A percentile compares a stretch with the other conserved stretches of the same genome.
Evolutionary conservation across 2,888 invertebrate genomes (phyloP).

Genomic region (Caenorhabditis imperialis): DNA sequence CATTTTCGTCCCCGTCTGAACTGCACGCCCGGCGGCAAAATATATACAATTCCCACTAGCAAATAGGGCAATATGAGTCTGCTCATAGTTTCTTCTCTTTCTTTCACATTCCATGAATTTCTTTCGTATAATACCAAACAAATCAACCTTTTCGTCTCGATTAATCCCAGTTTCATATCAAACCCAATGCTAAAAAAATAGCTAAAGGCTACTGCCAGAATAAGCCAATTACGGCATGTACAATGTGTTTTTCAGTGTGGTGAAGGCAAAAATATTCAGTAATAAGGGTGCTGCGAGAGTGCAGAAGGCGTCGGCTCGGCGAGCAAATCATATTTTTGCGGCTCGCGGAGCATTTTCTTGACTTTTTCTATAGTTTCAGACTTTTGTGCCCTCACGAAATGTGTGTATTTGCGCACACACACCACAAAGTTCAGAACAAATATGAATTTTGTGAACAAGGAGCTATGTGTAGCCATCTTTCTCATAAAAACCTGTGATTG

Average conservation of each 20-base stretch:
- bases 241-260: neutral
- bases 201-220: neutral
- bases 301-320: neutral
- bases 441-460: constrained; percentile 34
- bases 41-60: constrained; percentile 17
- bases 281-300: constrained; percentile 1
- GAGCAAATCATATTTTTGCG: constrained; percentile 21
- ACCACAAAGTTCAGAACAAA: constrained; percentile 48
- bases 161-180: too few species aligned
- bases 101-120: too few species aligned
- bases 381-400: constrained; percentile 27
- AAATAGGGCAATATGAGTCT: too few species aligned
- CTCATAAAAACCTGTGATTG: too few species aligned
- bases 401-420: constrained; percentile 29
- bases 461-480: too few species aligned
- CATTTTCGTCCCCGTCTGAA: constrained; percentile 6
- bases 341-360: constrained; percentile 7
- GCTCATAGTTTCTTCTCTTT: too few species aligned
- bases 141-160: too few species aligned
- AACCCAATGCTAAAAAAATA: too few species aligned
- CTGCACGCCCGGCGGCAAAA: neutral
- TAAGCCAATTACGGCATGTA: constrained; percentile 7
- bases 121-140: too few species aligned
- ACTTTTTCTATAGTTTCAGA: constrained; percentile 24
- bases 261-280: neutral